Evolutionary conservation across 23 tunicate genomes (phyloP).

Genomic region (Trididemnum nubilum): DNA sequence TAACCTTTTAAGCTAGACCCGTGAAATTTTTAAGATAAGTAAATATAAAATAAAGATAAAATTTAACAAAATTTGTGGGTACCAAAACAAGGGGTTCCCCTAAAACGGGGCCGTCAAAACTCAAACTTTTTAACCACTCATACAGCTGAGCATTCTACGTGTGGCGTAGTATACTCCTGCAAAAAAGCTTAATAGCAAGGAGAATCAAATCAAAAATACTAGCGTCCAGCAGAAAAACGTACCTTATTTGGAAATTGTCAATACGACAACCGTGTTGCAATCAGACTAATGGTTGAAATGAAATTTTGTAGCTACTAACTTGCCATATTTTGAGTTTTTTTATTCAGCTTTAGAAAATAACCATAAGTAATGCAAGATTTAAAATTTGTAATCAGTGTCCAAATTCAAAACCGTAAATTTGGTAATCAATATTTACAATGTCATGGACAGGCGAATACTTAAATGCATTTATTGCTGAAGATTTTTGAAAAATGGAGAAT

Average conservation of each 20-base stretch:
- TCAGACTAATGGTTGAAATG: not conserved
- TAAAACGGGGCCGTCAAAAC: too few relatives aligned
- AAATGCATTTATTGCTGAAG: conserved; percentile 19
- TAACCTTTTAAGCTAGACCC: too few relatives aligned
- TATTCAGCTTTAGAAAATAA: conserved; percentile 6
- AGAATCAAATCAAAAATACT: too few relatives aligned
- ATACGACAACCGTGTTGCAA: conserved; percentile 3
- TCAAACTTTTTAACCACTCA: too few relatives aligned
- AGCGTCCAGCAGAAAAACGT: not conserved
- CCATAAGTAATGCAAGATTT: not conserved
- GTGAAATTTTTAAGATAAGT: too few relatives aligned
- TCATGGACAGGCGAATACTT: conserved; percentile 27
- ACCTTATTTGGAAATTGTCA: conserved; percentile 5
- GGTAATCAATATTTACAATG: conserved; percentile 17
- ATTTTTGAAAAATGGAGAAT: conserved; percentile 29
- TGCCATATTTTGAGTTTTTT: conserved; percentile 22
- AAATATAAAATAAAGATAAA: too few relatives aligned
- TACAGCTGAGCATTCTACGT: too few relatives aligned
- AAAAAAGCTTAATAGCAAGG: too few relatives aligned
- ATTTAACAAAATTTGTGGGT: too few relatives aligned
- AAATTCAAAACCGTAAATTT: conserved; percentile 2
- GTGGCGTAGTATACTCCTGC: too few relatives aligned
- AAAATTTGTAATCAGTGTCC: not conserved
- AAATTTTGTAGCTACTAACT: conserved; percentile 8
- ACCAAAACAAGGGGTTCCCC: too few relatives aligned